Percentiles rank a stretch among this genome's conserved stretches.
Evolutionary conservation across 2,797 vertebrate genomes (phyloP).

Genomic region (Onychomys torridus): DNA sequence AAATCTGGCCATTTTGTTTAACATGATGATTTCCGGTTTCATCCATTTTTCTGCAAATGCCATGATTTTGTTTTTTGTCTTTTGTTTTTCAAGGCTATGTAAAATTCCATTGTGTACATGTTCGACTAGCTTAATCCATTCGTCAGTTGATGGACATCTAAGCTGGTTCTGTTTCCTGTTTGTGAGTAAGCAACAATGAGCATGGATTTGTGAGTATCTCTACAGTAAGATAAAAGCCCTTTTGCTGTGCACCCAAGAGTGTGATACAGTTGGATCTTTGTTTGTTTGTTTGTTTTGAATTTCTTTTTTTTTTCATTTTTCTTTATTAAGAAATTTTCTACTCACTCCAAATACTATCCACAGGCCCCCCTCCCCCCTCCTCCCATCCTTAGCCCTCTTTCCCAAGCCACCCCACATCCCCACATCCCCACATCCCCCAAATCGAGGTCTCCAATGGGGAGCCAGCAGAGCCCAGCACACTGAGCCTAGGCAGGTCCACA

Average conservation of each 20-base stretch:
- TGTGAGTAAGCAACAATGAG: too few relatives aligned
- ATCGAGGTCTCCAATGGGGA: too few relatives aligned
- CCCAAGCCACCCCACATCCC: too few relatives aligned
- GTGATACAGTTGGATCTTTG: neutral
- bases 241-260: neutral
- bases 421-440: too few relatives aligned
- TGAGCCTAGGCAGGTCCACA: too few relatives aligned
- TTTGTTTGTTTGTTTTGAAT: too few relatives aligned
- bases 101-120: neutral
- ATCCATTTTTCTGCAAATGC: neutral
- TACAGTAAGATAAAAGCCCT: neutral
- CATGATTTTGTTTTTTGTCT: neutral
- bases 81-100: neutral
- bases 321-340: too few relatives aligned
- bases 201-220: neutral
- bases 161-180: neutral
- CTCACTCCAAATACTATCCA: too few relatives aligned
- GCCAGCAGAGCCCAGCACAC: too few relatives aligned
- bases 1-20: neutral
- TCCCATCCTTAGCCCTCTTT: too few relatives aligned
- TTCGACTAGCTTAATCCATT: neutral
- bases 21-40: neutral
- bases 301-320: too few relatives aligned
- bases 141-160: neutral
- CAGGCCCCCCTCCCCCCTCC: too few relatives aligned